Evolutionary conservation across 2,797 vertebrate species (phyloP).

Genomic region (Parambassis ranga): DNA sequence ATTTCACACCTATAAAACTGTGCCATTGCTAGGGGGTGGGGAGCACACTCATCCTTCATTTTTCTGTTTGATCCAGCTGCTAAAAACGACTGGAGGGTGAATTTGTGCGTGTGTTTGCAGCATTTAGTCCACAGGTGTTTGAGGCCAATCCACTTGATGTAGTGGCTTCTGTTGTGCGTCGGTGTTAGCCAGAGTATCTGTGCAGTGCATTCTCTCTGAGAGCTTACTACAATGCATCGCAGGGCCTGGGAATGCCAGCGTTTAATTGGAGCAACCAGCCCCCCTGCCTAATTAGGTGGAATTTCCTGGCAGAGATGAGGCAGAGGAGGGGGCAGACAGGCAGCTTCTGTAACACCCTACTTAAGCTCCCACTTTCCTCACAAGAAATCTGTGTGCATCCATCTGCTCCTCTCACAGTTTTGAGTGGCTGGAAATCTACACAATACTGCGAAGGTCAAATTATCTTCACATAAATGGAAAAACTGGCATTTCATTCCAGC

Average conservation of each 20-base stretch:
- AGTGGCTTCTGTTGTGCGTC: constrained; percentile 31
- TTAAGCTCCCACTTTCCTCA: constrained; percentile 2
- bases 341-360: not conserved
- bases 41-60: constrained; percentile 13
- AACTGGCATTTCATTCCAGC: not conserved
- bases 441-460: constrained; percentile 3
- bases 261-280: constrained; percentile 75
- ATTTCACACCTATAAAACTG: constrained; percentile 55
- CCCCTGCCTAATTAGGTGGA: constrained; percentile 77
- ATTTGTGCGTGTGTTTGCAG: constrained; percentile 30
- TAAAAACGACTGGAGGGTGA: constrained; percentile 32
- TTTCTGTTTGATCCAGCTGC: constrained; percentile 35
- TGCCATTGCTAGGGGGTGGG: constrained; percentile 30
- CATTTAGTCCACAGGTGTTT: constrained; percentile 22
- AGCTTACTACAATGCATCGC: constrained; percentile 59
- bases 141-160: constrained; percentile 26
- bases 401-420: too few species aligned
- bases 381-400: constrained; percentile 32
- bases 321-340: not conserved
- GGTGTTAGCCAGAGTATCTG: constrained; percentile 29
- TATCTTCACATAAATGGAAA: not conserved
- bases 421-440: not conserved
- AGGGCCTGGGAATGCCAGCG: constrained; percentile 69
- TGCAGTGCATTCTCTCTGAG: constrained; percentile 24
- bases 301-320: constrained; percentile 75